phyloP scores from a whole-genome alignment of 1,140 invertebrate species.

The Aphidius gifuensis region DNA sequence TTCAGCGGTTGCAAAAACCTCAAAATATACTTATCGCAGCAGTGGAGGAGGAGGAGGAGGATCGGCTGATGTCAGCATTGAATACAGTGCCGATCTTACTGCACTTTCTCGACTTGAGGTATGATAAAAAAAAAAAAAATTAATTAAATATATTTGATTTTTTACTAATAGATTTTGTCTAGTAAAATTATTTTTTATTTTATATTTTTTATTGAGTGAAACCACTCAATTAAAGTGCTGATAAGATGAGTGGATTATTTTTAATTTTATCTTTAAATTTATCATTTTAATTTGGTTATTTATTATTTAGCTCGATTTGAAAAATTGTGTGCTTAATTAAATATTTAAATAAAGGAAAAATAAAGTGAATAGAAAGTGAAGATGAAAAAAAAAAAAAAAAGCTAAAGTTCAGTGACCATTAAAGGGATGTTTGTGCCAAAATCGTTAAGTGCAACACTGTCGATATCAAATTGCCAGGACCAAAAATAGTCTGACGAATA shows the following conservation, averaged over 20 bases:
- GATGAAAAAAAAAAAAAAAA: too few species aligned
- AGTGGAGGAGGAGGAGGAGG: slow-evolving; percentile 72
- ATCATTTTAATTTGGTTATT: neutral
- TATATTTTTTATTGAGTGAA: neutral
- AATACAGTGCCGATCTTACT: slow-evolving; percentile 88
- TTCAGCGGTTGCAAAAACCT: slow-evolving; percentile 77
- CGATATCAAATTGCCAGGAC: slow-evolving; percentile 37
- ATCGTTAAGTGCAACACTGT: slow-evolving; percentile 34
- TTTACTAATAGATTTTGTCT: too few species aligned
- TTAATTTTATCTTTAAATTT: neutral
- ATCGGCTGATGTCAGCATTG: slow-evolving; percentile 86
- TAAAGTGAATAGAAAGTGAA: slow-evolving; percentile 27
- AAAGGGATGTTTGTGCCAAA: slow-evolving; percentile 46
- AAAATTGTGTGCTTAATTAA: too few species aligned
- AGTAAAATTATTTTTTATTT: too few species aligned
- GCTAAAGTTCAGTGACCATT: slow-evolving; percentile 52
- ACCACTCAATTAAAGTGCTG: too few species aligned
- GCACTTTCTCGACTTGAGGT: slow-evolving; percentile 91
- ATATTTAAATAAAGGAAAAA: neutral
- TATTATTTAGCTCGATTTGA: too few species aligned
- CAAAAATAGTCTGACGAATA: slow-evolving; percentile 40
- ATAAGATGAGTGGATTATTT: too few species aligned
- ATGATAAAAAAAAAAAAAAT: slow-evolving; percentile 44
- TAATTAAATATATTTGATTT: too few species aligned
- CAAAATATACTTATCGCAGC: slow-evolving; percentile 86